phyloP scores from a whole-genome alignment of 2,888 invertebrate species.

The Eupithecia subumbrata region DNA sequence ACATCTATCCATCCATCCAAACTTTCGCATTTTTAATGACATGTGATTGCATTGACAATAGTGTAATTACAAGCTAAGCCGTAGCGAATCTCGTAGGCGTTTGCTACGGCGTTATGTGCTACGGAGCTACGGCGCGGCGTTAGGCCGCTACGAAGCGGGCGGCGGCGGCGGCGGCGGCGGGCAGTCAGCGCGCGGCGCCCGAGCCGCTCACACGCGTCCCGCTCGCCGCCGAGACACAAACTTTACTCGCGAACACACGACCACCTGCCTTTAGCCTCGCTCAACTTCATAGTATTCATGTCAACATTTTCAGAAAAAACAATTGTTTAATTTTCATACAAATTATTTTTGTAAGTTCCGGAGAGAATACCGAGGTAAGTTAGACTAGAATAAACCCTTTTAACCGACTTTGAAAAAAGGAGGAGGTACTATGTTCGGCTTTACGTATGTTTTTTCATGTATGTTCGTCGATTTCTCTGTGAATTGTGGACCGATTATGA shows the following conservation, averaged over 20 bases:
- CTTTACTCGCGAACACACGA: conserved; percentile 26
- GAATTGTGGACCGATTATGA: no score
- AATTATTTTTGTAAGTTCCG: neutral
- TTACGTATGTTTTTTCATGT: no score
- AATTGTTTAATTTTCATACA: conserved; percentile 8
- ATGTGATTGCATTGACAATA: no score
- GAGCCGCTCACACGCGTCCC: conserved; percentile 4
- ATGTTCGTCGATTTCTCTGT: no score
- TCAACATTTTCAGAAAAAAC: neutral
- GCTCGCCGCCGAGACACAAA: conserved; percentile 12
- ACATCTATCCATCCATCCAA: no score
- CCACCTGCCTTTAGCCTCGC: neutral
- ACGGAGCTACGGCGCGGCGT: conserved; percentile 8
- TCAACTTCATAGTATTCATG: neutral
- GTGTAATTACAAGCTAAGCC: neutral
- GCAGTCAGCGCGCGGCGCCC: conserved; percentile 30
- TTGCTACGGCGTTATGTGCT: conserved; percentile 21
- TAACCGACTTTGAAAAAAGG: neutral
- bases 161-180: neutral
- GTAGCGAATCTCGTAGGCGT: conserved; percentile 25
- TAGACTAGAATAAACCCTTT: conserved; percentile 10
- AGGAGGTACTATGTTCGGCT: no score
- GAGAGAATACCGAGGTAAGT: conserved; percentile 5
- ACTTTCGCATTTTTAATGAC: no score
- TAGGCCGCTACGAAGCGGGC: neutral